Evolutionary conservation across 2,888 invertebrate species (phyloP), one percentile per base, ranked within the genome.

Genomic region (Pseudococcus longispinus): DNA sequence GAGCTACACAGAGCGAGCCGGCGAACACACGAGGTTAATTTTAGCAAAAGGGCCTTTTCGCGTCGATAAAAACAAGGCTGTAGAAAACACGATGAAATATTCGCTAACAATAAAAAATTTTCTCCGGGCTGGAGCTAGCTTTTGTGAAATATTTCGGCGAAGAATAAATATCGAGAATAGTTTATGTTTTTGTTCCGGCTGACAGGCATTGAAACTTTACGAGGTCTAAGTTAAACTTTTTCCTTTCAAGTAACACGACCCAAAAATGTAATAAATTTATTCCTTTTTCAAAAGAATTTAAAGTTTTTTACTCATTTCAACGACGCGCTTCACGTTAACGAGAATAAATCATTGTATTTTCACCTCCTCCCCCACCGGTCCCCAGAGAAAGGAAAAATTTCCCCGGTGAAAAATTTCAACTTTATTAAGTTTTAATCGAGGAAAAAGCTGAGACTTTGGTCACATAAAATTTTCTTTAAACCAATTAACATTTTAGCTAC

Each of bases 181-280:
- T 80, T 80, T 20, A 80, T 80, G 77, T 80, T 80, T 80, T 80
- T 80, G 77, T 80, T 80, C 77, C 37, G 77, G 77, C 77, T 80
- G 77, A 80, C 77, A 80, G 29, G 77, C 77, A 37, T 80, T 37
- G 77, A 80, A 80, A 80, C 42, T 80, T 80, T 80, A 80, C 77
- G 77, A 80, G 77, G 77, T 80, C 42, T 42, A 80, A 80, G 32
- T 74, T 37, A 32, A 42, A 80, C 37, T 80, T 80, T 80, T 80
- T 42, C 77, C 77, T 80, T 80, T 80, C 77, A 80, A 80, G 77
- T 80, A 42, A 42, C 77, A 42, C 77, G n/a, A 42, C 42, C 32
- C 32, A 80, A 80, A 80, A 80, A 42, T 80, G 77, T 80, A 80
- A 80, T 80, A 80, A 80, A 80, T 80, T 80, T 80, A 80, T 80